Evolutionary conservation across 2,797 vertebrate species (phyloP), one percentile per base, ranked within the genome.

Genomic region (Urocyon cinereoargenteus): DNA sequence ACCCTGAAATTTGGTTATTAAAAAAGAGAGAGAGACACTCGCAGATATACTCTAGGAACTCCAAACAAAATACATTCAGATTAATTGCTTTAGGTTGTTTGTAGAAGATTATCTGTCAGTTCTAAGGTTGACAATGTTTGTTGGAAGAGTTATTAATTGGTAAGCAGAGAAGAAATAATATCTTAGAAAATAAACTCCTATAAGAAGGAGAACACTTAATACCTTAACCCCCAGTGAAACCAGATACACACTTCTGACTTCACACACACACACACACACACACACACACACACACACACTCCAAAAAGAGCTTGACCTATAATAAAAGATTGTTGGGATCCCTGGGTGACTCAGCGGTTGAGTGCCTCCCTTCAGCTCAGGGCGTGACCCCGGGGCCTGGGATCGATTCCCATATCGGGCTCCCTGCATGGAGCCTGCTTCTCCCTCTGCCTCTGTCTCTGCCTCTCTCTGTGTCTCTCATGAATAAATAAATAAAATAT

Each of bases 111-210:
- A 45, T 13, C 51, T 70, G 62, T 90, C 22, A 28, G 0, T 59
- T 86, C 40, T 57, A 16, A 51, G 78, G 26, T 7, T 75, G 53
- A 88, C 36, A 53, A 64, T 93, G 59, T n/a, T 70, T 86, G 14
- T 13, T 61, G 57, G 86, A 87, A 51, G 31, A 70, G 11, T 62
- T 72, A 91, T 5, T 86, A 93, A 79, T 31, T 68, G 73, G 31
- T 34, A 94, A 45, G 4, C 19, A 88, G 8, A 88, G 40, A 88
- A 94, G 2, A 77, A 81, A 86, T 45, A 85, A 86, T 34, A 16
- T 64, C 28, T 91, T 79, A 73, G 36, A 45, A 97, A 92, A 93
- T 15, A 90, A 86, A 85, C 21, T 96, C 36, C 59, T 72, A 16
- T 5, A 83, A 73, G 22, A 15, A 93, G 89, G 66, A 86, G 18